Evolutionary conservation across 1,140 invertebrate species (phyloP).

Genomic region (Temnothorax nylanderi): DNA sequence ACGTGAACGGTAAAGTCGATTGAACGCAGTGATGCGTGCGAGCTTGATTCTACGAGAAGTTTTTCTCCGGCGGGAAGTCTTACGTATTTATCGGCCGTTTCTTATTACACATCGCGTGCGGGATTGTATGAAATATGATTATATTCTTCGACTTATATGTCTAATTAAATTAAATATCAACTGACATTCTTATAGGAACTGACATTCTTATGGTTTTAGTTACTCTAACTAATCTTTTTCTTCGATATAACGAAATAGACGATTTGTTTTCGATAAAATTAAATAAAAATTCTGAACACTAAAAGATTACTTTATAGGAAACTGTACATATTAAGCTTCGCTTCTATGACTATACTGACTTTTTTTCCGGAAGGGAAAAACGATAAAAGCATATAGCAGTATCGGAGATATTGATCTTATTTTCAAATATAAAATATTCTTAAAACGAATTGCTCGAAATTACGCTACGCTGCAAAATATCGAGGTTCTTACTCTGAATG

Average conservation of each 20-base stretch:
- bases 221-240: neutral
- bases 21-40: conserved; percentile 80
- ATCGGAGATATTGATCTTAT: neutral
- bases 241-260: neutral
- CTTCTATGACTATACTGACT: neutral
- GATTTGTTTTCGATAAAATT: neutral
- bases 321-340: neutral
- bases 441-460: neutral
- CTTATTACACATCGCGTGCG: conserved; percentile 65
- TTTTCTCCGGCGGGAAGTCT: conserved; percentile 75
- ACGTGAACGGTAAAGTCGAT: conserved; percentile 71
- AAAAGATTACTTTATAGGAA: neutral
- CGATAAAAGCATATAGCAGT: neutral
- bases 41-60: conserved; percentile 52
- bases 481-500: neutral
- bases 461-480: neutral
- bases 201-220: neutral
- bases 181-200: neutral
- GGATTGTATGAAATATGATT: conserved; percentile 76
- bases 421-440: neutral
- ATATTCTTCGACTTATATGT: conserved; percentile 25
- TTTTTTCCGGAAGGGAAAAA: neutral
- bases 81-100: conserved; percentile 81
- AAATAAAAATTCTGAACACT: neutral
- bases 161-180: conserved; percentile 30